Percentiles rank a stretch among this genome's conserved stretches.
Evolutionary conservation across 2,113 vertebrate species (phyloP).

Genomic region (Procapra przewalskii): DNA sequence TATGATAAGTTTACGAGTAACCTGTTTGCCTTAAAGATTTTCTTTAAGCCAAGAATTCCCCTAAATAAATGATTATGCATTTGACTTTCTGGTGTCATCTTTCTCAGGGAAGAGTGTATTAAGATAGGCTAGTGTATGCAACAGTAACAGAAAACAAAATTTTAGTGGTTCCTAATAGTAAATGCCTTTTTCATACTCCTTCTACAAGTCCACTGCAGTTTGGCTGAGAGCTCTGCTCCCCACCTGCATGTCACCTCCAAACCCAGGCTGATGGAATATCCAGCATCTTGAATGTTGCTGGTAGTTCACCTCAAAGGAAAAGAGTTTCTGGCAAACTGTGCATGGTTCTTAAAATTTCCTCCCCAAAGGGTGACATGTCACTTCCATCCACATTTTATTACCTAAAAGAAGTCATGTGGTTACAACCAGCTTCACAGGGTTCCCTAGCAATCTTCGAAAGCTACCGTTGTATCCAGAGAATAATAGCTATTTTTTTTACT

Average conservation of each 20-base stretch:
- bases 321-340: not conserved
- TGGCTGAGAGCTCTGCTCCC: not conserved
- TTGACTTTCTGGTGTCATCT: not conserved
- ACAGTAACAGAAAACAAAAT: not conserved
- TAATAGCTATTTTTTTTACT: not conserved
- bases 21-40: not conserved
- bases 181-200: not conserved
- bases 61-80: not conserved
- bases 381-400: not conserved
- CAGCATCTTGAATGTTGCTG: not conserved
- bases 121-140: not conserved
- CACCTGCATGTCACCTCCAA: not conserved
- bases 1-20: not conserved
- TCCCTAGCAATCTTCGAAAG: not conserved
- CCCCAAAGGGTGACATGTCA: not conserved
- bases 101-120: not conserved
- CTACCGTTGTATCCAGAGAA: not conserved
- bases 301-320: not conserved
- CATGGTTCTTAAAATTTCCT: not conserved
- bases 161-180: not conserved
- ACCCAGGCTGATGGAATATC: not conserved
- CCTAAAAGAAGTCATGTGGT: not conserved
- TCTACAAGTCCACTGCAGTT: not conserved
- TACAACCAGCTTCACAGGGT: not conserved
- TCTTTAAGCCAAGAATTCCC: not conserved